These are phyloP conservation scores for Todus mexicanus DNA, from an alignment of 2,797 vertebrate species.

Conservation along the genomic window DNA sequence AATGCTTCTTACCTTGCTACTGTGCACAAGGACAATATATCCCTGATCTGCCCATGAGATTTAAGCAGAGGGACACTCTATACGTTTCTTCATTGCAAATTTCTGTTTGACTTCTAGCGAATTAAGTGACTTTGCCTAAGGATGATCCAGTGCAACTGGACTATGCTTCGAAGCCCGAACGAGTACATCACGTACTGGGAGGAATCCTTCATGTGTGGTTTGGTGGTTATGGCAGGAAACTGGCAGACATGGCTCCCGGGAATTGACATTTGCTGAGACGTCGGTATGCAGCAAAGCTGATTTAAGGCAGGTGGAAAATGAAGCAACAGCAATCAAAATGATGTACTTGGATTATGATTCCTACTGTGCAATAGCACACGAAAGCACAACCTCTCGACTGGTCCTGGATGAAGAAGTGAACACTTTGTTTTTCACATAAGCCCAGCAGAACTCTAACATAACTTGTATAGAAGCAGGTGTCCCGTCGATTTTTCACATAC, in stretches of 20 bases:
- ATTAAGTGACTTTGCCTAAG: background rate
- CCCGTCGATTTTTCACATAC: background rate
- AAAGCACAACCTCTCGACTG: background rate
- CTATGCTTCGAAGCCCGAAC: background rate
- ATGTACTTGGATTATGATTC: background rate
- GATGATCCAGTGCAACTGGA: background rate
- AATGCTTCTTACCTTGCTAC: background rate
- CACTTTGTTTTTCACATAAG: background rate
- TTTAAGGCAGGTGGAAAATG: conserved; percentile 36
- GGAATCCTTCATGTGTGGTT: conserved; percentile 12
- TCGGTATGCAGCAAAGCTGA: background rate
- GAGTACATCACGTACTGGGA: background rate
- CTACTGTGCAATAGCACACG: background rate
- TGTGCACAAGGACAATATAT: background rate
- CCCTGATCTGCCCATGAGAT: background rate
- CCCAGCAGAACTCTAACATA: background rate
- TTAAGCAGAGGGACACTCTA: background rate
- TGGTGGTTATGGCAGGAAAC: conserved; percentile 26
- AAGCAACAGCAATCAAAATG: background rate
- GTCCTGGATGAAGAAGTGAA: background rate
- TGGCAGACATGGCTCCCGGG: background rate
- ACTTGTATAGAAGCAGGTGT: background rate
- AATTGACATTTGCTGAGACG: background rate
- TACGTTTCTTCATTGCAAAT: background rate
- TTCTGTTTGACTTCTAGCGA: background rate